Evolutionary conservation across 2,888 invertebrate genomes (phyloP), one percentile per base, ranked within the genome.

Genomic region (Disparrhopalites patrizii): DNA sequence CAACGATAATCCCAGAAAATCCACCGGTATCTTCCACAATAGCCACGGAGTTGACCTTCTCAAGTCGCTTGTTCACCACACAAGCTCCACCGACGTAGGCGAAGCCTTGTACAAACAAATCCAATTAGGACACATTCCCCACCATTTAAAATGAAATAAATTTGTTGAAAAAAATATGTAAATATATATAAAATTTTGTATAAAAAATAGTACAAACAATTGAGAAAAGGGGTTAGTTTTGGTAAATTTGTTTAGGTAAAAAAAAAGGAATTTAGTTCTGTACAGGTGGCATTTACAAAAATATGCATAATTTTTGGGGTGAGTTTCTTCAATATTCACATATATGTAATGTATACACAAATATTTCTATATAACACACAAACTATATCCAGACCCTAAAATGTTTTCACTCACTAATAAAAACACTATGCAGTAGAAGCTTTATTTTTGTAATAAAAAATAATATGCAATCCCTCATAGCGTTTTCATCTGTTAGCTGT

Each of bases 1-100:
- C 94, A 1, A 95, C 94, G 78, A 95, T 95, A 78, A 95, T 94
- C 70, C 94, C 94, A 76, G 93, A 93, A 83, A 94, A 95, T 74
- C 94, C 94, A 74, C 94, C 94, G 38, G 94, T 94, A 79, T 95
- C 94, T 81, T 95, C 94, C 78, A 95, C 94, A 77, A 95, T 95
- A 77, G 94, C 94, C 67, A 94, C 94, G 66, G 92, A 93, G 83
- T 95, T 95, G 75, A 94, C 94, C 82, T 95, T 95, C 83, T 94
- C 93, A 75, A 94, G 83, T 75, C 94, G 84, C 79, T 94, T 94
- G 83, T 95, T 94, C 71, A 95, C 94, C 63, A 94, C 94, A 80
- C 94, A 95, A 64, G 94, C 94, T 77, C 94, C 94, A 70, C 94
- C 94, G 71, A 95, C 94, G 81, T 95, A 95, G 68, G 94, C 94